A percentile compares a stretch with the other conserved stretches of the same genome.
Conservation (phyloP, 2,888 invertebrate genomes). For the Drosophila seclusa region DNA sequence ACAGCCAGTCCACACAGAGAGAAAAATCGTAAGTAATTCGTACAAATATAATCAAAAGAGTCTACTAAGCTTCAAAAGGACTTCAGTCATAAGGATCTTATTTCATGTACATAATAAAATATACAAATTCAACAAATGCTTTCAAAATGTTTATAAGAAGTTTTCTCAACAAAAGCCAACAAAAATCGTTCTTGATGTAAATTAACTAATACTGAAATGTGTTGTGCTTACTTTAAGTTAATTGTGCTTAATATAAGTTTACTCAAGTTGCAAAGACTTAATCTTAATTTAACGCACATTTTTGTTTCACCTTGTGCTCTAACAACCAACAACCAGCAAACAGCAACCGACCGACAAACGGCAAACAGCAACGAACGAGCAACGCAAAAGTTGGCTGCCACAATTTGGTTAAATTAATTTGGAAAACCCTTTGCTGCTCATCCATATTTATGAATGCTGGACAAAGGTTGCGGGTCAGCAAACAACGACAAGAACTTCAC, state of each 20-base stretch:
- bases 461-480: neutral
- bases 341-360: neutral
- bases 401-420: slow-evolving; percentile 77
- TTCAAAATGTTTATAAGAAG: neutral
- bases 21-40: neutral
- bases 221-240: neutral
- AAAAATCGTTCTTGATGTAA: neutral
- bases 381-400: slow-evolving; percentile 30
- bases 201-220: neutral
- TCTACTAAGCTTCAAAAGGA: neutral
- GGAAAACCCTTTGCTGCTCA: slow-evolving; percentile 69
- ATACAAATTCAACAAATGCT: neutral
- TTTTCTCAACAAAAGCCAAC: neutral
- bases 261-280: neutral
- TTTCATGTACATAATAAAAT: neutral
- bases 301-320: neutral
- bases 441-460: slow-evolving; percentile 69
- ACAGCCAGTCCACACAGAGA: neutral
- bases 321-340: neutral
- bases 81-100: too few relatives aligned
- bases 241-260: neutral
- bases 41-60: neutral
- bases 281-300: neutral
- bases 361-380: neutral
- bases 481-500: neutral